Conservation (phyloP, 2,888 invertebrate species). For the Periphyllus acericola region DNA sequence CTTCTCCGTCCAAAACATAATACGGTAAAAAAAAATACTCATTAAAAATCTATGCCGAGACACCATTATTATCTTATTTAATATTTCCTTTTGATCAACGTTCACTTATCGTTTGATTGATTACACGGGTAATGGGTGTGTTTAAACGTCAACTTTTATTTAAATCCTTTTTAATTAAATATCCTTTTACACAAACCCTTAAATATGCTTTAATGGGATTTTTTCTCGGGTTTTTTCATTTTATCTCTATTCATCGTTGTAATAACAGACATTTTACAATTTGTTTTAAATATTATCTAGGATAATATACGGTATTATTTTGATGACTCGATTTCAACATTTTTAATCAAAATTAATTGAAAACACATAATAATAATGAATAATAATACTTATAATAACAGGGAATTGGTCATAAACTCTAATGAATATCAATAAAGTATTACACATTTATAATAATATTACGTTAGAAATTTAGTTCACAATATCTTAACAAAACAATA, state of each 20-base stretch:
- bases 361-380: neutral
- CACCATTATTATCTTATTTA: neutral
- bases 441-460: too few species aligned
- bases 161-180: neutral
- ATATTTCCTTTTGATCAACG: slow-evolving; percentile 19
- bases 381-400: neutral
- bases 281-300: neutral
- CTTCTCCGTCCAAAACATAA: neutral
- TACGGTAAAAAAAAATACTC: neutral
- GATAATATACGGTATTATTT: neutral
- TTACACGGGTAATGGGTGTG: slow-evolving; percentile 14
- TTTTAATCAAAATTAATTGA: too few species aligned
- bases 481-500: too few species aligned
- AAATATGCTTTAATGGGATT: neutral
- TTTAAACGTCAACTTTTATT: neutral
- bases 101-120: slow-evolving; percentile 32
- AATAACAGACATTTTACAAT: neutral
- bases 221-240: neutral
- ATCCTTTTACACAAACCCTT: neutral
- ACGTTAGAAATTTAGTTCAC: too few species aligned
- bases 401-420: too few species aligned
- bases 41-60: slow-evolving; percentile 7
- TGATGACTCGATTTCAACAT: neutral
- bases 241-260: neutral
- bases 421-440: too few species aligned